These are phyloP conservation scores for Ethmia dodecea DNA, from an alignment of 2,888 invertebrate species.

Conservation along the genomic window DNA sequence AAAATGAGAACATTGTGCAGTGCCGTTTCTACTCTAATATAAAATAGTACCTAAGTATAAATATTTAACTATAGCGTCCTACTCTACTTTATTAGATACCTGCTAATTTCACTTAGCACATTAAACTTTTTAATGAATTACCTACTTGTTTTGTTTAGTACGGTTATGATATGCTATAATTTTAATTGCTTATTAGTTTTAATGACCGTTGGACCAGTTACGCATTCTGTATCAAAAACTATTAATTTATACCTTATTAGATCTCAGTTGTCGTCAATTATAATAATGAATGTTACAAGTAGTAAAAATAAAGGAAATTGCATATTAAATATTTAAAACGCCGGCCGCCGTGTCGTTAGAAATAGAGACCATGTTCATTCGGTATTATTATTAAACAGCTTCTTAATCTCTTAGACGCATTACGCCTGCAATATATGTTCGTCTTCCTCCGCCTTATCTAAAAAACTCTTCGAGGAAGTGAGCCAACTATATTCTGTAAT, in stretches of 20 bases:
- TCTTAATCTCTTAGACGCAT: slow-evolving; percentile 57
- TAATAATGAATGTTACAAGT: slow-evolving; percentile 43
- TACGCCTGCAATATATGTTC: slow-evolving; percentile 34
- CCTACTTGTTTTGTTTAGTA: too few species aligned
- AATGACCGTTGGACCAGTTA: slow-evolving; percentile 23
- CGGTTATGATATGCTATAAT: too few species aligned
- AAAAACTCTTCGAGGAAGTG: slow-evolving; percentile 33
- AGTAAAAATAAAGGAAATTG: slow-evolving; percentile 68
- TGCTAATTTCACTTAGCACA: too few species aligned
- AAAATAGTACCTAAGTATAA: too few species aligned
- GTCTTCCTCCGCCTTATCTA: slow-evolving; percentile 39
- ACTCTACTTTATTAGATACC: too few species aligned
- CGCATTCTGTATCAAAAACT: slow-evolving; percentile 32
- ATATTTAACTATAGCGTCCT: too few species aligned
- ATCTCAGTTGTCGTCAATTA: slow-evolving; percentile 51
- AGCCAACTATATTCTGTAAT: slow-evolving; percentile 29
- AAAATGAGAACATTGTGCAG: too few species aligned
- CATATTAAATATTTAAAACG: slow-evolving; percentile 74
- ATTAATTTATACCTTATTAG: slow-evolving; percentile 53
- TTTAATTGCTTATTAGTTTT: slow-evolving; percentile 16
- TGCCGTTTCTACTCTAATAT: too few species aligned
- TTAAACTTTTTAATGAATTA: too few species aligned
- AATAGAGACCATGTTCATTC: slow-evolving; percentile 67
- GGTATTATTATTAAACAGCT: slow-evolving; percentile 71
- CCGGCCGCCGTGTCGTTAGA: slow-evolving; percentile 60